phyloP scores from a whole-genome alignment of 1,140 invertebrate species.

The Branchinecta lindahli region DNA sequence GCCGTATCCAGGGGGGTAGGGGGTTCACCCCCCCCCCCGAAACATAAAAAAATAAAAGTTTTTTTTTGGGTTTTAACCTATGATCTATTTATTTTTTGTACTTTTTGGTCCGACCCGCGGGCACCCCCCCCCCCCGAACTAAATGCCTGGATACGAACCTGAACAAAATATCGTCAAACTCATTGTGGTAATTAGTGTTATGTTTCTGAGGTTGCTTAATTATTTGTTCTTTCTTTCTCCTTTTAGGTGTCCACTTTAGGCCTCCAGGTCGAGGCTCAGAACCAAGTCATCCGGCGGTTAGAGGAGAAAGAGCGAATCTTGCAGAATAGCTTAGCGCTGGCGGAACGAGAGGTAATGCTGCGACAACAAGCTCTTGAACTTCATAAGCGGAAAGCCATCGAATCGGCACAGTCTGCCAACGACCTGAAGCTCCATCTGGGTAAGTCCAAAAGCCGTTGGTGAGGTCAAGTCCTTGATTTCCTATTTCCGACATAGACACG shows the following conservation, averaged over 20 bases:
- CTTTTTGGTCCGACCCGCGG: too few species aligned
- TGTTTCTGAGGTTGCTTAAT: too few species aligned
- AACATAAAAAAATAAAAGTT: too few species aligned
- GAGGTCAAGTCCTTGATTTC: constrained; percentile 15
- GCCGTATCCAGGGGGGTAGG: too few species aligned
- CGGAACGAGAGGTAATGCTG: constrained; percentile 83
- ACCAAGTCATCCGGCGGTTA: constrained; percentile 78
- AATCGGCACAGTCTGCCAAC: constrained; percentile 79
- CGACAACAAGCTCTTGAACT: constrained; percentile 90
- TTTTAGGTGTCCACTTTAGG: constrained; percentile 56
- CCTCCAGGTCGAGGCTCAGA: constrained; percentile 85
- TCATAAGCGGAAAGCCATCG: constrained; percentile 92
- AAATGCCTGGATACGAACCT: too few species aligned
- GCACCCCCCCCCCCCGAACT: too few species aligned
- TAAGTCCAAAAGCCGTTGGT: constrained; percentile 32
- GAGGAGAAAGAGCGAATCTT: constrained; percentile 93
- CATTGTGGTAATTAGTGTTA: too few species aligned
- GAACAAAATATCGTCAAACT: too few species aligned
- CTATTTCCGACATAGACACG: too few species aligned
- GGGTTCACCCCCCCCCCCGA: too few species aligned
- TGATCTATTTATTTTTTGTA: too few species aligned
- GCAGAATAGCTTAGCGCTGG: constrained; percentile 75
- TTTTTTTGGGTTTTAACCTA: too few species aligned
- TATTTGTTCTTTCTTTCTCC: background rate
- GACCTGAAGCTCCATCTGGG: constrained; percentile 94